A percentile compares a stretch with the other conserved stretches of the same genome.
Evolutionary conservation across 2,113 vertebrate genomes (phyloP).

Genomic region (Pampusana beccarii): DNA sequence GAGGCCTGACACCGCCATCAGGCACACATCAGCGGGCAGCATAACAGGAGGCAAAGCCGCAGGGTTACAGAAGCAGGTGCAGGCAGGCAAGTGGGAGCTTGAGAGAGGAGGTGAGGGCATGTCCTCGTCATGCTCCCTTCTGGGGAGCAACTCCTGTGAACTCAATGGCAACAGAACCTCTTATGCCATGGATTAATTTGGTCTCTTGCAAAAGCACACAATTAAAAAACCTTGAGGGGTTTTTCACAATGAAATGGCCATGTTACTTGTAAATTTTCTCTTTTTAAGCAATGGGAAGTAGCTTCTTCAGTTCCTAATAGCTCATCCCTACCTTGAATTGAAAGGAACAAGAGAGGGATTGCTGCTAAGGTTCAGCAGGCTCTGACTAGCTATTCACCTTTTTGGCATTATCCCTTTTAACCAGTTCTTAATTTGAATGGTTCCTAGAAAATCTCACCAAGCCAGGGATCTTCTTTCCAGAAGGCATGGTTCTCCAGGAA

Average conservation of each 20-base stretch:
- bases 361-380: background rate
- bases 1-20: conserved; percentile 64
- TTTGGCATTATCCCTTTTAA: background rate
- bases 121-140: background rate
- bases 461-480: background rate
- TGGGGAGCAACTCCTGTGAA: background rate
- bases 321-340: background rate
- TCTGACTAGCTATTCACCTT: background rate
- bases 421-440: background rate
- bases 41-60: conserved; percentile 62
- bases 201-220: background rate
- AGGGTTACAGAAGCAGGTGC: conserved; percentile 57
- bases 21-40: conserved; percentile 68
- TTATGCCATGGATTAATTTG: background rate
- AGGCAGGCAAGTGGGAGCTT: conserved; percentile 36
- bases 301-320: background rate
- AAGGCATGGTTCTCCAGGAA: background rate
- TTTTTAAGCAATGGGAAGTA: background rate
- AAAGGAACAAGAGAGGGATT: background rate
- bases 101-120: background rate
- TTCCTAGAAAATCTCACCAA: background rate
- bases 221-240: background rate
- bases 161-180: background rate
- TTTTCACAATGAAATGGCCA: background rate
- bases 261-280: background rate